Percentiles rank a stretch among this genome's conserved stretches.
These are phyloP conservation scores for Bubo bubo DNA, from an alignment of 2,113 vertebrate genomes.

Conservation along the genomic window DNA sequence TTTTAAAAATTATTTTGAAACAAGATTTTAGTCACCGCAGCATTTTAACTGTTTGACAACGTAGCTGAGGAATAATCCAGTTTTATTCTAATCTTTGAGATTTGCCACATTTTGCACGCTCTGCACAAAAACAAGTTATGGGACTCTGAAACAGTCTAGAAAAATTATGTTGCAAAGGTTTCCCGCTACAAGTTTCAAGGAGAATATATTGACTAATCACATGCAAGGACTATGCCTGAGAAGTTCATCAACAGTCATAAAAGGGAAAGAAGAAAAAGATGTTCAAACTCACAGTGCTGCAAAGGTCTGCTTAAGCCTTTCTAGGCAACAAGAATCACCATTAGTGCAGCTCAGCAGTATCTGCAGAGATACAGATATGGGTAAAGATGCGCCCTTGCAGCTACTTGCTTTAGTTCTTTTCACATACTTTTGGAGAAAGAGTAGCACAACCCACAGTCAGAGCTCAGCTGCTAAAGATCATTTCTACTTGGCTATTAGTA, in stretches of 20 bases:
- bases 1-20: neutral
- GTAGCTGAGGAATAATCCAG: neutral
- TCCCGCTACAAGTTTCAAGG: neutral
- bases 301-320: neutral
- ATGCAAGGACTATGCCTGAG: neutral
- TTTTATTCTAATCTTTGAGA: neutral
- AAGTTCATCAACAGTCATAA: neutral
- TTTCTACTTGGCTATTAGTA: neutral
- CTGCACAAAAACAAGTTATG: neutral
- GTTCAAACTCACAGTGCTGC: neutral
- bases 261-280: neutral
- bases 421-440: neutral
- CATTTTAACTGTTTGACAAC: neutral
- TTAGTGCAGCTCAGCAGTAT: neutral
- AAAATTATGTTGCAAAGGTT: neutral
- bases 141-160: neutral
- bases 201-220: neutral
- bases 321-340: neutral
- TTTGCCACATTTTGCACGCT: neutral
- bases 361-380: accelerated
- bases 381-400: neutral
- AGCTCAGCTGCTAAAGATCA: neutral
- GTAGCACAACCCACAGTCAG: neutral
- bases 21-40: neutral
- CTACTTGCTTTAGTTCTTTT: neutral